Percentiles rank a stretch among this genome's conserved stretches.
phyloP scores from a whole-genome alignment of 2,888 invertebrate species.

The Anagyrus pseudococci region DNA sequence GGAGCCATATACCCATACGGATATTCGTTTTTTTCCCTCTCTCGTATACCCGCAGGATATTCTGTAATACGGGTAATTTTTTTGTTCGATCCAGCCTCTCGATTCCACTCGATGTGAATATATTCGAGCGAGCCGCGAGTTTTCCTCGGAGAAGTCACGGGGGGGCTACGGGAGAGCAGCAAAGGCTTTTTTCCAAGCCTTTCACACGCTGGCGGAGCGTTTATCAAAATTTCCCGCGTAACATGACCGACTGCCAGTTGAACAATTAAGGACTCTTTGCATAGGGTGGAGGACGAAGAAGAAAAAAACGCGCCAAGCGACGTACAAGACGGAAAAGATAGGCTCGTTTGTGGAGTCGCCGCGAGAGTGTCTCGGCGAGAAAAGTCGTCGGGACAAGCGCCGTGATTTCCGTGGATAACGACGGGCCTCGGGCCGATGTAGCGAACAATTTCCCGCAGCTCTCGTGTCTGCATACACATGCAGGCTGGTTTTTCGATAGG shows the following conservation, averaged over 20 bases:
- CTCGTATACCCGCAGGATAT: too few species aligned
- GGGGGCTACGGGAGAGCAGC: too few species aligned
- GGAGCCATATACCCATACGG: too few species aligned
- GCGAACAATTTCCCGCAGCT: constrained; percentile 25
- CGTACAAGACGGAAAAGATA: background rate
- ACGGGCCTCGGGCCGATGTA: constrained; percentile 8
- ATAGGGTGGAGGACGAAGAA: constrained; percentile 8
- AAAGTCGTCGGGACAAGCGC: constrained; percentile 21
- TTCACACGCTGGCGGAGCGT: constrained; percentile 17
- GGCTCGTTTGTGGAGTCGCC: too few species aligned
- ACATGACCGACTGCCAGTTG: background rate
- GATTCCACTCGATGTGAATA: constrained; percentile 8
- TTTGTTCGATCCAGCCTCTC: too few species aligned
- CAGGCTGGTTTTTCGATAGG: too few species aligned
- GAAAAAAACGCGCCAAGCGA: constrained; percentile 12
- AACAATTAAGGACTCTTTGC: background rate
- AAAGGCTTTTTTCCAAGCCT: background rate
- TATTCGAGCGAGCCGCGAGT: background rate
- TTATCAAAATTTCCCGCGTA: constrained; percentile 25
- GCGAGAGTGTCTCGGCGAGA: background rate
- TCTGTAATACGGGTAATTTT: too few species aligned
- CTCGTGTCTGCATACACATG: too few species aligned
- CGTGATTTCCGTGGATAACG: constrained; percentile 36
- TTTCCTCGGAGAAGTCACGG: too few species aligned
- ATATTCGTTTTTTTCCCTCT: too few species aligned